These are phyloP conservation scores for Laticauda colubrina DNA, from an alignment of 2,113 vertebrate species.

Conservation along the genomic window DNA sequence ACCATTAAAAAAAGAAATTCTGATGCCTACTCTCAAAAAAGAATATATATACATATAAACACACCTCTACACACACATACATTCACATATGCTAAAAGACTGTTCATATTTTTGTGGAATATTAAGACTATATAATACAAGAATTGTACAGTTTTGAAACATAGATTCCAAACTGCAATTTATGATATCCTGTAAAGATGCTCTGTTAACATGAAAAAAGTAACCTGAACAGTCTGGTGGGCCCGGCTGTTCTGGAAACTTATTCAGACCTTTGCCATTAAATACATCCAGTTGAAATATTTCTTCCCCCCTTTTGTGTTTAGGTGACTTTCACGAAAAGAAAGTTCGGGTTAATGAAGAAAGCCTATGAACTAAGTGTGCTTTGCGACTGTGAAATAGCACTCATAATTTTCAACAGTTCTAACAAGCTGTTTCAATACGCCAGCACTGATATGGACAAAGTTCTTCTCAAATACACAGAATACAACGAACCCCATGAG, in stretches of 20 bases:
- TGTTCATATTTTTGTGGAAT: neutral
- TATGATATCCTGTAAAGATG: neutral
- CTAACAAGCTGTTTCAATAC: conserved; percentile 99
- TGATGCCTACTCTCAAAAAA: neutral
- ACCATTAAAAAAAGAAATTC: neutral
- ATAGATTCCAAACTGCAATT: neutral
- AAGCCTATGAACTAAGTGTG: conserved; percentile 98
- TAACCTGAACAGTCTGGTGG: neutral
- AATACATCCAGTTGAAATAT: neutral
- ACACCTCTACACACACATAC: no score
- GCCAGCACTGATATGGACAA: conserved; percentile 99
- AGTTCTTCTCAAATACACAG: conserved; percentile 98
- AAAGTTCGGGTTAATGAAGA: conserved; percentile 99
- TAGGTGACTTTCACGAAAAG: conserved; percentile 99
- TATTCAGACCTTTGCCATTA: neutral
- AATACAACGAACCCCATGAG: conserved; percentile 98
- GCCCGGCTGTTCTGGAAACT: neutral
- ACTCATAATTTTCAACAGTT: conserved; percentile 99
- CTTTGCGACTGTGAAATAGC: conserved; percentile 99
- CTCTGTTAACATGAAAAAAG: neutral
- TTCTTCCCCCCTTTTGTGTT: conserved; percentile 47
- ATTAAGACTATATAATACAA: neutral
- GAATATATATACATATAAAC: no score
- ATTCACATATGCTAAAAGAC: neutral
- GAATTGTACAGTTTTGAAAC: neutral